Conservation (phyloP, 2,888 invertebrate species). For the Lissonota sp. region DNA sequence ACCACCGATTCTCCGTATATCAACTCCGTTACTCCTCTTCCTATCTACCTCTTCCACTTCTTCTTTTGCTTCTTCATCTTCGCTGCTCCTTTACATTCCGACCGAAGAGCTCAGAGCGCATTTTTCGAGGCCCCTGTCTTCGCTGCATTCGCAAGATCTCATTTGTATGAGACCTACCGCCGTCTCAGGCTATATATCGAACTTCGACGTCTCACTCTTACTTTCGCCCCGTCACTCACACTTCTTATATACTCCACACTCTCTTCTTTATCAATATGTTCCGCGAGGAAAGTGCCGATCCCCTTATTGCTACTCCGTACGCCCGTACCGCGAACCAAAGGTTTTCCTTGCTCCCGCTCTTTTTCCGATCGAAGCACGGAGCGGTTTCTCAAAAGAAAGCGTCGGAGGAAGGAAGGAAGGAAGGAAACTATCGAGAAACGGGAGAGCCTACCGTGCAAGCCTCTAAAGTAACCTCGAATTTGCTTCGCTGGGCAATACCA, state of each 20-base stretch:
- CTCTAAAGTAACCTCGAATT: constrained; percentile 74
- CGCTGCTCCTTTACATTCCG: constrained; percentile 41
- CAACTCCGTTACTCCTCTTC: constrained; percentile 47
- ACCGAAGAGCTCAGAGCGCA: constrained; percentile 9
- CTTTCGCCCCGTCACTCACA: constrained; percentile 62
- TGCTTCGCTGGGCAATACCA: constrained; percentile 72
- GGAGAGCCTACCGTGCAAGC: constrained; percentile 60
- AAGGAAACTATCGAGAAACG: constrained; percentile 64
- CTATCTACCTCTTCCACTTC: neutral
- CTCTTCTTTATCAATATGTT: constrained; percentile 74
- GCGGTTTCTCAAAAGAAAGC: constrained; percentile 55
- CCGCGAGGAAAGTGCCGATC: constrained; percentile 68
- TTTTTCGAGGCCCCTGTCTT: constrained; percentile 24
- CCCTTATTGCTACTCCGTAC: constrained; percentile 64
- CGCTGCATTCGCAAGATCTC: constrained; percentile 71
- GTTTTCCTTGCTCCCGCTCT: constrained; percentile 52
- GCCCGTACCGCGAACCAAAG: constrained; percentile 1
- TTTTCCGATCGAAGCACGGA: constrained; percentile 51
- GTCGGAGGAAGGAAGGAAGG: constrained; percentile 65
- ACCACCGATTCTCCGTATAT: constrained; percentile 57
- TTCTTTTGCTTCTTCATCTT: constrained; percentile 37
- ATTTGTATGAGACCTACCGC: constrained; percentile 78
- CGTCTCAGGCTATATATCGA: constrained; percentile 59
- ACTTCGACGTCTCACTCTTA: constrained; percentile 61
- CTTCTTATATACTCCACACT: constrained; percentile 60